Conservation (phyloP, 2,113 vertebrate species). For the Neomonachus schauinslandi region DNA sequence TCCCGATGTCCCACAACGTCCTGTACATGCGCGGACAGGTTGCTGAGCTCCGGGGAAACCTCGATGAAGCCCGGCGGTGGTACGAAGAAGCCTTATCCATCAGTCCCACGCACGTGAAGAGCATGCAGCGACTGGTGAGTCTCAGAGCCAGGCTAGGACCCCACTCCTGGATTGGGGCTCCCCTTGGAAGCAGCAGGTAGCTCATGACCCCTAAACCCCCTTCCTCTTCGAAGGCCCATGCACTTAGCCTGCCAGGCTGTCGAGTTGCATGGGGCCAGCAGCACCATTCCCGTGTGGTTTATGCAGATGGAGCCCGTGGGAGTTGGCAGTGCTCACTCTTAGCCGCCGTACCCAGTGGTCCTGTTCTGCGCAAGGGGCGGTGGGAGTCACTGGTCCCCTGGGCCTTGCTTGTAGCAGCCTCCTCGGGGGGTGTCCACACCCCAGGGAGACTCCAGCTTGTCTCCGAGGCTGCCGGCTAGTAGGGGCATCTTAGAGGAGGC, state of each 20-base stretch:
- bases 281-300: rapidly evolving
- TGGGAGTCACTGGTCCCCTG: neutral
- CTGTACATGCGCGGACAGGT: conserved; percentile 98
- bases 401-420: neutral
- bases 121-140: conserved; percentile 99
- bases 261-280: neutral
- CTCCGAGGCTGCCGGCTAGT: neutral
- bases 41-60: conserved; percentile 95
- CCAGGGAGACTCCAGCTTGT: neutral
- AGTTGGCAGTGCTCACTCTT: rapidly evolving
- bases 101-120: conserved; percentile 98
- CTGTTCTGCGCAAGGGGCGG: rapidly evolving
- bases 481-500: neutral
- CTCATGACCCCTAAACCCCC: neutral
- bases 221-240: neutral
- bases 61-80: conserved; percentile 97
- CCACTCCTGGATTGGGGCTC: neutral
- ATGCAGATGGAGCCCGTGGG: rapidly evolving
- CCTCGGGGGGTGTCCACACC: neutral
- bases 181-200: neutral
- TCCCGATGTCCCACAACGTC: conserved; percentile 97
- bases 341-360: rapidly evolving
- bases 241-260: neutral
- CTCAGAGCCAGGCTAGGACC: rapidly evolving
- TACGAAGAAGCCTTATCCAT: conserved; percentile 99